Percentiles rank a stretch among this genome's conserved stretches.
phyloP scores from a whole-genome alignment of 2,797 vertebrate species.

The Eleutherodactylus coqui region DNA sequence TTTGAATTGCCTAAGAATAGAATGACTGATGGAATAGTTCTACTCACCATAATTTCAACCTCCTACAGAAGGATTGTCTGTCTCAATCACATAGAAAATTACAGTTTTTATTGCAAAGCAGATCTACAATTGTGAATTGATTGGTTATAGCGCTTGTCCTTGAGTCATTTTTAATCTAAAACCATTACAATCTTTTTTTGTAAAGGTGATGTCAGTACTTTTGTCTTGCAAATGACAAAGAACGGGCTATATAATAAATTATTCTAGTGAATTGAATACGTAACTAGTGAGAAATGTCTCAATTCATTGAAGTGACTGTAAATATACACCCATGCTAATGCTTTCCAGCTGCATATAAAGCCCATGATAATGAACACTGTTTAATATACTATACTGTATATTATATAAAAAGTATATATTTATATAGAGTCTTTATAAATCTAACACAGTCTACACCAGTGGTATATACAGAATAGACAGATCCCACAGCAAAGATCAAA shows the following conservation, averaged over 20 bases:
- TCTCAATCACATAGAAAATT: slow-evolving; percentile 59
- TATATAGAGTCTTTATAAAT: too few relatives aligned
- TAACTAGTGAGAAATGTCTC: slow-evolving; percentile 31
- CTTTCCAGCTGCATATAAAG: background rate
- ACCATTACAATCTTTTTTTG: slow-evolving; percentile 49
- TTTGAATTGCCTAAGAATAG: slow-evolving; percentile 50
- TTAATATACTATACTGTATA: too few relatives aligned
- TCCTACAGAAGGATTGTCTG: slow-evolving; percentile 60
- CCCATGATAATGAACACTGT: background rate
- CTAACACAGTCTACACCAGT: too few relatives aligned
- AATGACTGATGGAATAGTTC: slow-evolving; percentile 52
- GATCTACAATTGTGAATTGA: slow-evolving; percentile 61
- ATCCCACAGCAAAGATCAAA: too few relatives aligned
- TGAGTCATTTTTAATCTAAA: slow-evolving; percentile 56
- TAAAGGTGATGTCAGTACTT: slow-evolving; percentile 36
- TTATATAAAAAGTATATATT: too few relatives aligned
- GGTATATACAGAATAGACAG: too few relatives aligned
- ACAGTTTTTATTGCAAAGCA: slow-evolving; percentile 59
- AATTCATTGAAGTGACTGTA: slow-evolving; percentile 17
- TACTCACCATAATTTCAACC: slow-evolving; percentile 59
- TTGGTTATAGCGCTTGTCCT: slow-evolving; percentile 54
- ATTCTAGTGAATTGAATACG: slow-evolving; percentile 32
- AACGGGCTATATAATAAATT: slow-evolving; percentile 32
- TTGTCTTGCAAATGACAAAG: slow-evolving; percentile 51
- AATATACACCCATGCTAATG: background rate